Conservation (phyloP, 2,113 vertebrate species). For the Cygnus atratus region DNA sequence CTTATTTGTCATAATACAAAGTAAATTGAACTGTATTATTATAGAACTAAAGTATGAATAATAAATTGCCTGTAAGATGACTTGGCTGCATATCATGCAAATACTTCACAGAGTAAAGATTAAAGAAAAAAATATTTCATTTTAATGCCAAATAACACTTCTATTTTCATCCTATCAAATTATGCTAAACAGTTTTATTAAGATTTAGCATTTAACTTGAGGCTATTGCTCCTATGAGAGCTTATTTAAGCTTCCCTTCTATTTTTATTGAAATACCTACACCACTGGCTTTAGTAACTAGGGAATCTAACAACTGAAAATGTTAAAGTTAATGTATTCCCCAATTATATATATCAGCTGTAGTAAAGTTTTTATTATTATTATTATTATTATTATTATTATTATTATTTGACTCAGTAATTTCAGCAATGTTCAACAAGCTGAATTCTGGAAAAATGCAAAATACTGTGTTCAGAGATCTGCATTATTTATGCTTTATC, state of each 20-base stretch:
- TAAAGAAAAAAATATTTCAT: not conserved
- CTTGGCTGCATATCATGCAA: not conserved
- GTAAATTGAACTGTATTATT: not conserved
- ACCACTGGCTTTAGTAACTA: not conserved
- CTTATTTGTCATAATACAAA: not conserved
- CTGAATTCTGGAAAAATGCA: not conserved
- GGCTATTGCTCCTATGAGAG: constrained; percentile 45
- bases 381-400: too few species aligned
- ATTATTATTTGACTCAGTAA: not conserved
- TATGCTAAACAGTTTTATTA: constrained; percentile 50
- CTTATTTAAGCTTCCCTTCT: constrained; percentile 45
- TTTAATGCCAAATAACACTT: constrained; percentile 25
- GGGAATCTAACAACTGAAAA: constrained; percentile 19
- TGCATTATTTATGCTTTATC: not conserved
- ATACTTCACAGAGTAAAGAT: constrained; percentile 24
- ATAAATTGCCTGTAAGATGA: not conserved
- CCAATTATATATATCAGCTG: not conserved
- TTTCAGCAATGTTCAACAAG: not conserved
- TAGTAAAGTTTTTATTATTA: not conserved
- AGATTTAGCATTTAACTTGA: constrained; percentile 58
- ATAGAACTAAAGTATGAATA: not conserved
- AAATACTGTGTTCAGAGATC: not conserved
- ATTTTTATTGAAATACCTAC: constrained; percentile 54
- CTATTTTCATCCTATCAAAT: constrained; percentile 66
- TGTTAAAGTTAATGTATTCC: not conserved